Evolutionary conservation across 2,797 vertebrate genomes (phyloP), one percentile per base, ranked within the genome.

Genomic region (Mycteria americana): DNA sequence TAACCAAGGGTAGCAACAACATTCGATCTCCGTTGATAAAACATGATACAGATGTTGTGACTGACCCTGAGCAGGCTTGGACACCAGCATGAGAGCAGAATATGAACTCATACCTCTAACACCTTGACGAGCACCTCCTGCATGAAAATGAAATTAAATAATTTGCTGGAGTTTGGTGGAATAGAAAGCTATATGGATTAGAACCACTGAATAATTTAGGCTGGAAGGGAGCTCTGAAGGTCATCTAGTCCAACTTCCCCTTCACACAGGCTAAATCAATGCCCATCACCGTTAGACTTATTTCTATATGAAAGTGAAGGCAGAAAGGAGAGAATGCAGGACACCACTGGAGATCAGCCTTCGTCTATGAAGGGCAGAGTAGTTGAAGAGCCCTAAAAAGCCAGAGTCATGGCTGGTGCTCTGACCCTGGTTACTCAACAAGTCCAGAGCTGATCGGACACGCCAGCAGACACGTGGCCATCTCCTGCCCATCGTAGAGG

Each of bases 401-500:
- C 31, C 3, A 0, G 18, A 70, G 57, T 4, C 10, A 27, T 0
- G 30, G 28, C 33, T 68, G 62, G 30, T 25, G 37, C 69, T 48
- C 59, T 28, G 39, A 4, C 39, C 5, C 8, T 24, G n/a, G 28
- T 15, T 51, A 4, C 33, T 59, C 45, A 25, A 8, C 30, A 41
- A 21, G 43, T 9, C 51, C 53, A 33, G 77, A 60, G 45, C 22
- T 46, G 59, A 21, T 13, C 25, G 21, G 28, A 65, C 8, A 15
- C 0, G 2, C 17, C 9, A 37, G 43, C 17, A 45, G 43, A 27
- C 21, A 16, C 4, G 1, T 4, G 2, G 13, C 18, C 22, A 15
- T 11, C n/a, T 57, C 57, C 45, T 41, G 45, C 23, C 30, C 19
- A 15, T 7, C 9, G 2, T 11, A 23, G 56, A 22, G 35, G 30